Evolutionary conservation across 2,888 invertebrate genomes (phyloP), one percentile per base, ranked within the genome.

Genomic region (Phragmatobia fuliginosa): DNA sequence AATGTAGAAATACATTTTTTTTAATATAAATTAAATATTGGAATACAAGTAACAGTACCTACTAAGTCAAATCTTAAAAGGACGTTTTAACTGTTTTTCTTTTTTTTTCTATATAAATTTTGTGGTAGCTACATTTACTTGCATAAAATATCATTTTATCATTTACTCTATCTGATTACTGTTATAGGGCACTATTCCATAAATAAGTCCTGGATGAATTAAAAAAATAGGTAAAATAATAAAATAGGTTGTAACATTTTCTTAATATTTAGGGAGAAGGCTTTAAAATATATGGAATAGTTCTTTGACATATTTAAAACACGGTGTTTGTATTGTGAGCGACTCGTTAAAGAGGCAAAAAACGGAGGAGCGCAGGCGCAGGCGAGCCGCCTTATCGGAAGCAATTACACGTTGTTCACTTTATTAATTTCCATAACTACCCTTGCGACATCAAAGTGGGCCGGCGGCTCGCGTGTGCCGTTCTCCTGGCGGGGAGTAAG

Each of bases 351-450:
- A 79, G 73, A 69, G 75, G 75, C 77, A 84, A 84, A 88, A 87
- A 88, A 86, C 78, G 72, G 81, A 78, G 79, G 79, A 82, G 85
- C 82, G 82, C 75, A 72, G 64, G 77, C 76, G 82, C 84, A 87
- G 85, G 85, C 82, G 87, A 82, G 85, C 84, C 86, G 87, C 84
- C 89, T 93, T 93, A 94, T 94, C 94, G 94, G 94, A 94, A 94
- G 94, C 94, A 92, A 94, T 95, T 94, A 95, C 92, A 91, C 84
- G 91, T 90, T 89, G 90, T 89, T 89, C 90, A 89, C 90, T 94
- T 94, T 94, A 95, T 94, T 94, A 94, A 94, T 94, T 94, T 94
- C 87, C 93, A 92, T 94, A 94, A 94, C 94, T 93, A 94, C 93
- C 93, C 92, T 88, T 84, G 83, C 85, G 88, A 93, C 92, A 90